A percentile compares a stretch with the other conserved stretches of the same genome.
Evolutionary conservation across 2,113 vertebrate species (phyloP).

Genomic region (Anser cygnoides): DNA sequence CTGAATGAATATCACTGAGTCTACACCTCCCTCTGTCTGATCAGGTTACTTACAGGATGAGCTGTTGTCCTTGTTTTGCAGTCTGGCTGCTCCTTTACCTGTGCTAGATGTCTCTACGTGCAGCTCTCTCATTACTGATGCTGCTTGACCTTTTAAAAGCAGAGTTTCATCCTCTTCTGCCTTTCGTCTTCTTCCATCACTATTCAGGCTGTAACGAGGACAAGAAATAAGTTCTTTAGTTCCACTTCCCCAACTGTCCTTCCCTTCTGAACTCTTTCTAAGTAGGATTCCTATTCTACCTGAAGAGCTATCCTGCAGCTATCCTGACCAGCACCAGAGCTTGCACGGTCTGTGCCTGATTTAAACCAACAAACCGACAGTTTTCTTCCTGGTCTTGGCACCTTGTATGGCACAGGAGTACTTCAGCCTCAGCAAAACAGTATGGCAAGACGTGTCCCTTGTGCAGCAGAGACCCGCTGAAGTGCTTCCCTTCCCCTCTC

Average conservation of each 20-base stretch:
- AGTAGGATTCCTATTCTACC: background rate
- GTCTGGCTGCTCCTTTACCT: background rate
- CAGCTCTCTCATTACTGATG: background rate
- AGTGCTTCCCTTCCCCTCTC: background rate
- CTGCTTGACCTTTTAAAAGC: background rate
- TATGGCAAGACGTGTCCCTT: background rate
- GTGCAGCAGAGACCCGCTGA: background rate
- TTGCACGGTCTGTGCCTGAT: background rate
- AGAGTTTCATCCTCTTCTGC: background rate
- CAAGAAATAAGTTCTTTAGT: background rate
- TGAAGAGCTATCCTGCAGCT: background rate
- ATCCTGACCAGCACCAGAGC: background rate
- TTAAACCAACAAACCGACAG: background rate
- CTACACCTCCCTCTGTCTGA: background rate
- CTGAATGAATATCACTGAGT: background rate
- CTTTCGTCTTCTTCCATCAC: background rate
- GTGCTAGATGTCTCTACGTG: background rate
- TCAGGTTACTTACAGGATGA: background rate
- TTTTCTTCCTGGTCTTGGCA: background rate
- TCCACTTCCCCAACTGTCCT: background rate
- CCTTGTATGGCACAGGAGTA: background rate
- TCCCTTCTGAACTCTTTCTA: background rate
- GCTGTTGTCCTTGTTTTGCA: background rate
- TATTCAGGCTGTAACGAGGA: background rate
- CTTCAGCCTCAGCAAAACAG: background rate